Conservation (phyloP, 2,113 vertebrate species). For the Porphyrio hochstetteri region DNA sequence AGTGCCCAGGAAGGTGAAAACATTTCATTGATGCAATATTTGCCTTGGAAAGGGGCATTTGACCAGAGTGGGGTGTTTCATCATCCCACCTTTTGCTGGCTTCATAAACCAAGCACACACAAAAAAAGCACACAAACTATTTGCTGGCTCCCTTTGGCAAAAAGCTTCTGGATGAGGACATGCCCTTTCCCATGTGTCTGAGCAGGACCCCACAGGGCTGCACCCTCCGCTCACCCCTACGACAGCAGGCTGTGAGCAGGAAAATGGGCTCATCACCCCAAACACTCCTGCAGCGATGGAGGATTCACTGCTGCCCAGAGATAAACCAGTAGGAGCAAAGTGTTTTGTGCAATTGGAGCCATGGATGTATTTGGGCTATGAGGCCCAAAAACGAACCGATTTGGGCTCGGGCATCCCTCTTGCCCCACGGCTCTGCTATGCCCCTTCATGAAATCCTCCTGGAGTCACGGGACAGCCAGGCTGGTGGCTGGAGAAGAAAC, state of each 20-base stretch:
- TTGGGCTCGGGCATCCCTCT: neutral
- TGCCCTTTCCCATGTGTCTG: accelerated
- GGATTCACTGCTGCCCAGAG: neutral
- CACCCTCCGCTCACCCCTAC: neutral
- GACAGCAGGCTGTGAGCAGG: neutral
- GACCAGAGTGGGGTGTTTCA: neutral
- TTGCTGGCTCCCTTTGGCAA: neutral
- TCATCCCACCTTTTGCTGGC: neutral
- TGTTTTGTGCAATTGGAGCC: neutral
- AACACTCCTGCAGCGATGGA: neutral
- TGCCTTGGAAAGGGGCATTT: neutral
- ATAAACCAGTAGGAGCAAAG: neutral
- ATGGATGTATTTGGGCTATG: neutral
- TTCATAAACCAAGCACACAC: neutral
- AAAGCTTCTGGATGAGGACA: neutral
- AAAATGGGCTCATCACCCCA: neutral
- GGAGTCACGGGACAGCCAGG: accelerated
- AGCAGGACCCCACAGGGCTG: neutral
- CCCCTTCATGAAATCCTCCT: accelerated
- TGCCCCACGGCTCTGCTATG: neutral
- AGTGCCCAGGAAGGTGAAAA: neutral
- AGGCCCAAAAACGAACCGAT: neutral
- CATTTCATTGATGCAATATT: neutral
- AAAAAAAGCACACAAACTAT: neutral
- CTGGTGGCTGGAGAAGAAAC: neutral